Evolutionary conservation across 2,113 vertebrate species (phyloP).

Genomic region (Heterotis niloticus): DNA sequence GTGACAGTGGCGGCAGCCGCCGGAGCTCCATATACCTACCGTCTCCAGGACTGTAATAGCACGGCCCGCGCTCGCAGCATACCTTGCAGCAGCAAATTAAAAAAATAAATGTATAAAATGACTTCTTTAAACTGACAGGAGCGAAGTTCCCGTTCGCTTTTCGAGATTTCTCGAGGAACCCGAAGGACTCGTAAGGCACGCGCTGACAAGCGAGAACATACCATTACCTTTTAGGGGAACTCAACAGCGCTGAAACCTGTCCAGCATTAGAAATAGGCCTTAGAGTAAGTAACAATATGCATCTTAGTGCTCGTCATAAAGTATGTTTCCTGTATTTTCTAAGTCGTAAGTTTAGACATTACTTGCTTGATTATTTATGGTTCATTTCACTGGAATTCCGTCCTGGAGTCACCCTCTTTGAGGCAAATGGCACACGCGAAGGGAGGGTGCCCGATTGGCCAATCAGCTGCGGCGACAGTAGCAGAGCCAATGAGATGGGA

Average conservation of each 20-base stretch:
- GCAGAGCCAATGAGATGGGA: conserved; percentile 47
- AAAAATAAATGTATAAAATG: not conserved
- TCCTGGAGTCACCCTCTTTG: not conserved
- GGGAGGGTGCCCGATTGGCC: conserved; percentile 47
- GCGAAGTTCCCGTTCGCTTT: not conserved
- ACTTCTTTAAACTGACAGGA: not conserved
- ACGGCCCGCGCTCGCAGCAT: conserved; percentile 52
- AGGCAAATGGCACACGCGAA: conserved; percentile 35
- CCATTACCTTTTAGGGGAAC: conserved; percentile 17
- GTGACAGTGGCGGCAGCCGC: too few species aligned
- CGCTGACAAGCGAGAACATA: conserved; percentile 3
- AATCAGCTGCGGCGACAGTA: conserved; percentile 41
- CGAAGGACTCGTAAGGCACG: conserved; percentile 5
- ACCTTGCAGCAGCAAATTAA: not conserved
- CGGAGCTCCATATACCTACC: conserved; percentile 46
- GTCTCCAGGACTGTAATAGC: conserved; percentile 47
- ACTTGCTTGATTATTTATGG: not conserved
- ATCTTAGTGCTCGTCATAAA: not conserved
- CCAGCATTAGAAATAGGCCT: not conserved
- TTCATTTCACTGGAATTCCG: not conserved
- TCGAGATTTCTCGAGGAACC: not conserved
- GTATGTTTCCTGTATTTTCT: not conserved
- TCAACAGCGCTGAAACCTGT: not conserved
- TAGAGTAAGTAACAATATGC: not conserved
- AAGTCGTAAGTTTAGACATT: not conserved